A percentile compares a stretch with the other conserved stretches of the same genome.
These are phyloP conservation scores for Caenorhabditis panamensis DNA, from an alignment of 2,888 invertebrate genomes.

Conservation along the genomic window DNA sequence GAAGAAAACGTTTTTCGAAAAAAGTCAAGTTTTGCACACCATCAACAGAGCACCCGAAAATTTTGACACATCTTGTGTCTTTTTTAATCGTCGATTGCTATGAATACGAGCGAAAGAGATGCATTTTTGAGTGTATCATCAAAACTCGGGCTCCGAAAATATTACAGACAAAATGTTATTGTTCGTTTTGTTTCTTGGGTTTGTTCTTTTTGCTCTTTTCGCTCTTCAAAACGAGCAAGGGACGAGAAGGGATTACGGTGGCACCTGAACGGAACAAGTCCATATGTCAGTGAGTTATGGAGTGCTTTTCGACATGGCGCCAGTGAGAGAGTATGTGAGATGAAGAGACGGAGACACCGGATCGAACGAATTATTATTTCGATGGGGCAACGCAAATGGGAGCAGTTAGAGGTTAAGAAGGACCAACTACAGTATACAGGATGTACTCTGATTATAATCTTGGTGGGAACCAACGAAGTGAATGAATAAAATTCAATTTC, in stretches of 20 bases:
- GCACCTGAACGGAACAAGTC: slow-evolving; percentile 48
- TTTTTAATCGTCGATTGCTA: slow-evolving; percentile 45
- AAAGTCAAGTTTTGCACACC: slow-evolving; percentile 40
- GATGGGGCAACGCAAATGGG: background rate
- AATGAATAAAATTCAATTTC: slow-evolving; percentile 42
- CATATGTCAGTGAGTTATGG: slow-evolving; percentile 47
- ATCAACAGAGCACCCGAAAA: slow-evolving; percentile 29
- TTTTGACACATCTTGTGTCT: slow-evolving; percentile 45
- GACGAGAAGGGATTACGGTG: slow-evolving; percentile 32
- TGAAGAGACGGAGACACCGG: slow-evolving; percentile 30
- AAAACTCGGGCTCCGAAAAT: slow-evolving; percentile 4
- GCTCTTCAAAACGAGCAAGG: too few species aligned
- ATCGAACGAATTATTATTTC: slow-evolving; percentile 28
- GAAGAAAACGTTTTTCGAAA: slow-evolving; percentile 47
- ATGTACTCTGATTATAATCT: too few species aligned
- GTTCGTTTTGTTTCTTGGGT: background rate
- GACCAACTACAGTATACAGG: slow-evolving; percentile 15
- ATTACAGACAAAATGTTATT: slow-evolving; percentile 20
- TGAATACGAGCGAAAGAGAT: slow-evolving; percentile 35
- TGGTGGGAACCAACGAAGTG: background rate
- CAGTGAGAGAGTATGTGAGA: slow-evolving; percentile 17
- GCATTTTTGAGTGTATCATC: slow-evolving; percentile 51
- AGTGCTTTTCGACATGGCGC: slow-evolving; percentile 48
- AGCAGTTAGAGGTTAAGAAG: background rate
- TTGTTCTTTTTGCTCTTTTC: too few species aligned